A percentile compares a stretch with the other conserved stretches of the same genome.
Conservation (phyloP, 2,888 invertebrate genomes). For the Epsilonema sp. region DNA sequence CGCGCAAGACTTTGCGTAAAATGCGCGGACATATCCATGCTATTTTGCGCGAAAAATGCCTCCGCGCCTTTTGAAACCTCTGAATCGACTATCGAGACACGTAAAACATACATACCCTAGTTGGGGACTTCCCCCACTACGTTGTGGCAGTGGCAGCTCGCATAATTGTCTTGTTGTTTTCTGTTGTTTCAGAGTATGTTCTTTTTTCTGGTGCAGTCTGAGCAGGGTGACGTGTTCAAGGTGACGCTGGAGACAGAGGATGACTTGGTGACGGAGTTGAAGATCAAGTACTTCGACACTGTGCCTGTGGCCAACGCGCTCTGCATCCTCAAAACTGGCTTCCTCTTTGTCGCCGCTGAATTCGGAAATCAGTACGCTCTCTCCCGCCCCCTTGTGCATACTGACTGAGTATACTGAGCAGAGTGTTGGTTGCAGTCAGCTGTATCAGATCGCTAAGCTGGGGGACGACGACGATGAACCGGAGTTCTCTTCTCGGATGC, state of each 20-base stretch:
- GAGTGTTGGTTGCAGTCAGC: slow-evolving; percentile 60
- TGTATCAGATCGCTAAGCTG: slow-evolving; percentile 96
- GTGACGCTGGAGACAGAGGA: slow-evolving; percentile 90
- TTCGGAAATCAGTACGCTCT: slow-evolving; percentile 95
- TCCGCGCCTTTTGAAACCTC: too few species aligned
- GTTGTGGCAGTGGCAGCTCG: too few species aligned
- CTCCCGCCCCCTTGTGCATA: background rate
- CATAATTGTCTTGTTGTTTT: too few species aligned
- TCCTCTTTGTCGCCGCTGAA: slow-evolving; percentile 90
- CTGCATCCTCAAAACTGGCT: slow-evolving; percentile 96
- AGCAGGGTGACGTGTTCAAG: slow-evolving; percentile 91
- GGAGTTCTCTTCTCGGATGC: slow-evolving; percentile 94
- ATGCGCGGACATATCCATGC: too few species aligned
- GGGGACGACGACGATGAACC: slow-evolving; percentile 98
- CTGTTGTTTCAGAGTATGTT: slow-evolving; percentile 57
- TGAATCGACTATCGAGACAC: too few species aligned
- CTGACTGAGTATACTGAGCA: too few species aligned
- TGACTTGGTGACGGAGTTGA: slow-evolving; percentile 76
- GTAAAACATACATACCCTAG: too few species aligned
- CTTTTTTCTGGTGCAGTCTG: slow-evolving; percentile 95
- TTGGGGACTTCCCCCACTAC: too few species aligned
- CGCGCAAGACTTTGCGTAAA: too few species aligned
- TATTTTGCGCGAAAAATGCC: too few species aligned
- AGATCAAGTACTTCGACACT: slow-evolving; percentile 96
- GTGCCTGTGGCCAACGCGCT: slow-evolving; percentile 87